Base-by-base conservation (phyloP, 1,140 invertebrate genomes). In the Drosophila jambulina region DNA sequence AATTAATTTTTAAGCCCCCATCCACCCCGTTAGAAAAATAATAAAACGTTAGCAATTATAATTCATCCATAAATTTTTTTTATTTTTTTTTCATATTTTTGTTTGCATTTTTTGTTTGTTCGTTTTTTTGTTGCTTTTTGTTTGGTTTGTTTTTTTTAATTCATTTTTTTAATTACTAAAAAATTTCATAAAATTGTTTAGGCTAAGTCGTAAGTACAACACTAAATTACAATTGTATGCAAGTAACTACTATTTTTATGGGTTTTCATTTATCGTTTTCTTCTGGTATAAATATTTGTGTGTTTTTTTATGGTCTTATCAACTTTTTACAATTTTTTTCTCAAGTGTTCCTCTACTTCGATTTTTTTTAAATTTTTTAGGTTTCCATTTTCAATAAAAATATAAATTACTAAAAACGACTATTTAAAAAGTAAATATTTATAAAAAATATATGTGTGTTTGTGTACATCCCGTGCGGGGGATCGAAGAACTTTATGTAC, bases 381-480 rank as follows among this genome's bases (percentile, higher is more conserved):
- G 43, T 68, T 87, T 81, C 27, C 49, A 40, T 65, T 87, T 88
- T 82, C 70, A 88, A 90, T 88, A 88, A 88, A 88, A 88, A 85
- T 88, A 88, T 88, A 88, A 88, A 88, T 88, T 88, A 88, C 78
- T 88, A 88, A 90, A 88, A 88, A 88, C 85, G 85, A 88, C 85
- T 88, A 90, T 88, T 88, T 88, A 88, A 88, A 88, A 90, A 90
- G 88, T 88, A 88, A 84, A 88, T 88, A 85, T 90, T 90, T 88
- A 90, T 88, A 88, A 88, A 88, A 86, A 88, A 78, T 79, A 78
- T 78, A 79, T 64, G 29, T 78, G 54, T 59, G 53, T 60, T 19
- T 68, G 32, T 48, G 45, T 71, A 48, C 21, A 23, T 53, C 56
- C 63, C 43, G 46, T 46, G 54, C 60, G 49, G 32, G 68, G 68